Evolutionary conservation across 2,888 invertebrate species (phyloP), one percentile per base, ranked within the genome.

Genomic region (Drosophila mettleri): DNA sequence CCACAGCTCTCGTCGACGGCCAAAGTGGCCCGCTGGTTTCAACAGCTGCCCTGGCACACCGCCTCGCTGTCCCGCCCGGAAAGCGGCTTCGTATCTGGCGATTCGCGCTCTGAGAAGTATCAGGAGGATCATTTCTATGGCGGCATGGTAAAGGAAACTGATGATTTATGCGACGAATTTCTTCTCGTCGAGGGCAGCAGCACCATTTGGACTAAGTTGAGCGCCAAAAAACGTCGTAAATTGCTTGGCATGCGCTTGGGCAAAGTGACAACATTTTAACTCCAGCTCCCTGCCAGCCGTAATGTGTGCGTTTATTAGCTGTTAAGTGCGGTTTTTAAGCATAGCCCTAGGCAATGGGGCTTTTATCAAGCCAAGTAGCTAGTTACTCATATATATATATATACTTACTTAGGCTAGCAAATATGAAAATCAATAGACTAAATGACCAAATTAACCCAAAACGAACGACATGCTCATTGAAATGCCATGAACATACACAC

Each of bases 1-100:
- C 80, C 90, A 71, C 93, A 96, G 96, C 93, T 96, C 89, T 95
- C 95, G 80, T 95, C 96, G 59, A 94, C 94, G 72, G 96, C 96
- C 68, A 96, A 96, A 93, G 95, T 96, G 88, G 95, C 96, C 88
- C 94, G 96, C 52, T 96, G 96, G 96, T 96, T 96, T 91, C 95
- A 96, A 71, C 94, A 96, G 74, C 93, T 95, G 78, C 92, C 92
- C 53, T 92, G 92, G 92, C 89, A 91, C 53, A 91, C 91, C 69
- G 93, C 94, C 12, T 94, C 95, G 16, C 93, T 95, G 62, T 96
- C 96, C 10, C 93, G 96, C 10, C 96, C 95, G 0, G 96, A 96
- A 91, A 96, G 96, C 89, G 96, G 96, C 12, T 96, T 96, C 91
- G 94, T 96, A 34, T 95, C 95, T 22, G 95, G 95, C 27, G 94